Percentiles rank a stretch among this genome's conserved stretches.
Conservation (phyloP, 2,888 invertebrate genomes). For the Pandemis cinnamomeana region DNA sequence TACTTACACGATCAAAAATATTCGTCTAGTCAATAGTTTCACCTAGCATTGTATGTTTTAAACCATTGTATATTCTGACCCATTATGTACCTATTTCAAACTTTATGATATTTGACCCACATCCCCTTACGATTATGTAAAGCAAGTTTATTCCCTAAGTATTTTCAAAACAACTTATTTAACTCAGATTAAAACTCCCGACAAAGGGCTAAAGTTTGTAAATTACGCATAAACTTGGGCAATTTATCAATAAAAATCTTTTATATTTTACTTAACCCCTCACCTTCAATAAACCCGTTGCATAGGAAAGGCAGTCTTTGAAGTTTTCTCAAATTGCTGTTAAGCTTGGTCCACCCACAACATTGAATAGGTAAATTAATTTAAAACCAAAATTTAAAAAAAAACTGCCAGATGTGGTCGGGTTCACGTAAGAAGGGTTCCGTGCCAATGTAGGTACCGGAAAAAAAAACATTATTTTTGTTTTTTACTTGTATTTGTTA, state of each 20-base stretch:
- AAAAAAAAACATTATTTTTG: no score
- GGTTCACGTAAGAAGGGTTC: no score
- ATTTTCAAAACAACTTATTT: slow-evolving; percentile 47
- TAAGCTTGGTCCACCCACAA: background rate
- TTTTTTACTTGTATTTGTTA: no score
- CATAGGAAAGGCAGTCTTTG: background rate
- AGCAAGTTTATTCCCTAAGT: background rate
- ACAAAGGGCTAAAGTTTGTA: slow-evolving; percentile 49
- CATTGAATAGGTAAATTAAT: background rate
- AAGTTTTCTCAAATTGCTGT: slow-evolving; percentile 8
- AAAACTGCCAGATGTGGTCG: no score
- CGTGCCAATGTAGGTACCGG: no score
- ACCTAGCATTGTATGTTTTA: no score
- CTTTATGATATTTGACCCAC: no score
- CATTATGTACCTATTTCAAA: no score
- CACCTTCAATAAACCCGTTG: slow-evolving; percentile 15
- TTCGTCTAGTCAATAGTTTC: no score
- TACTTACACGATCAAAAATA: no score
- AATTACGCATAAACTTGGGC: slow-evolving; percentile 49
- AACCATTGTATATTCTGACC: no score
- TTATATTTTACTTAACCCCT: slow-evolving; percentile 33
- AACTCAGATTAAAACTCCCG: slow-evolving; percentile 38
- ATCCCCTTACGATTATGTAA: no score
- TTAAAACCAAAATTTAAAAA: background rate
- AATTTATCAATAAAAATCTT: slow-evolving; percentile 53